Base-by-base conservation (phyloP, 2,797 vertebrate species). In the Liasis olivaceus region DNA sequence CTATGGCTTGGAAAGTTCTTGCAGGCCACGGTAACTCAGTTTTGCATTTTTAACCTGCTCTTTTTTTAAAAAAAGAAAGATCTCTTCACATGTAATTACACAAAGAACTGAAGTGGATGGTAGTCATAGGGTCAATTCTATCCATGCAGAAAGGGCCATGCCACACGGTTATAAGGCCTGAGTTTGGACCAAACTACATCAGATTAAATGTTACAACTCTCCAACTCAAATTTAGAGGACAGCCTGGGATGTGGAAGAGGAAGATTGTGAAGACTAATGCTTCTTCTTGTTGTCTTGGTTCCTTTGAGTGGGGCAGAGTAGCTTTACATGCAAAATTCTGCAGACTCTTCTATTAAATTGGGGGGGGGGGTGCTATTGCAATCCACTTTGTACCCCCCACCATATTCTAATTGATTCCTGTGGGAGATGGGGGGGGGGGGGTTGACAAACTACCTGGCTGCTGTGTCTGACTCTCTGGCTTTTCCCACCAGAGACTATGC, bases 171-270 rank as follows among this genome's bases (percentile, higher is more conserved):
- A 54, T 2, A 2, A 26, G 51, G 84, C 8, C 90, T 42, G 47
- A 86, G 28, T 58, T 11, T 58, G 56, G 84, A 9, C 89, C 5
- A 91, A 84, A 62, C 64, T 51, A 62, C 28, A 36, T 51, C 17
- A 15, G 51, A n/a, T 89, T 88, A 84, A 77, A 14, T 72, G 88
- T 28, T 0, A 20, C 85, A 9, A 63, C 13, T 26, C 4, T 54
- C 90, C 42, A 4, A n/a, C 93, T 59, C 28, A 47, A 91, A 85
- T 66, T 64, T 3, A 2, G 87, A 84, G 56, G n/a, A 1, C 15
- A 26, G 24, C 81, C 47, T 92, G 56, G 84, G 1, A 85, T 85
- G 94, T 77, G 63, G 95, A 93, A 94, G 89, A 92, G 96, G 88
- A 17, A 14, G 59, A 42, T 91, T 90, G n/a, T 26, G 64, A 93